Evolutionary conservation across 1,140 invertebrate species (phyloP).

Genomic region (Coelopa frigida): DNA sequence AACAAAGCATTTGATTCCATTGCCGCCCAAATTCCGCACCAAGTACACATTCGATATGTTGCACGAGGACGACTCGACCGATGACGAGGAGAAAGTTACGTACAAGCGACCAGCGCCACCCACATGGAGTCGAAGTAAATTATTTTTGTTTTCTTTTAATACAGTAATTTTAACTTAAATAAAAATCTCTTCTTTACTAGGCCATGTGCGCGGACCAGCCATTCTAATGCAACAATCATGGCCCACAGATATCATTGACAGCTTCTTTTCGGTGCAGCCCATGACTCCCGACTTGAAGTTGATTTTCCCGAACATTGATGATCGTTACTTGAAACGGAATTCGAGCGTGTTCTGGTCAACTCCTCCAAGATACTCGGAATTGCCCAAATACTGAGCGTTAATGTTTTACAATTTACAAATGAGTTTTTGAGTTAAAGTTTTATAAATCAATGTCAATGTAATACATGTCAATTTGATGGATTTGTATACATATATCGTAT

Average conservation of each 20-base stretch:
- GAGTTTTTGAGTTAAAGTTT: not conserved
- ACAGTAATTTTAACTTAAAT: not conserved
- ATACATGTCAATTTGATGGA: no score
- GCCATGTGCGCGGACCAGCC: constrained; percentile 22
- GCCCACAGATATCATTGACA: constrained; percentile 45
- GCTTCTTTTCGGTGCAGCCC: constrained; percentile 55
- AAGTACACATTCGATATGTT: constrained; percentile 46
- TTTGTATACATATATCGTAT: not conserved
- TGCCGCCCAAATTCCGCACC: constrained; percentile 26
- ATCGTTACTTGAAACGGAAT: constrained; percentile 55
- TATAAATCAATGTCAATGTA: not conserved
- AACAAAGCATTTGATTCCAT: constrained; percentile 30
- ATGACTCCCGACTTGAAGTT: constrained; percentile 58
- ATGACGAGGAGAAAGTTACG: constrained; percentile 48
- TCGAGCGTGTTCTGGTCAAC: constrained; percentile 65
- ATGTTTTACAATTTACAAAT: constrained; percentile 1
- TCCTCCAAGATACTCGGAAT: constrained; percentile 52
- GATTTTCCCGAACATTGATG: constrained; percentile 60
- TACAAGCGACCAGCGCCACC: constrained; percentile 48
- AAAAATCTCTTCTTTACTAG: constrained; percentile 12
- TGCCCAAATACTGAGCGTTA: constrained; percentile 38
- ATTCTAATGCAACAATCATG: constrained; percentile 31
- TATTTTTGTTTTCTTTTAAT: constrained; percentile 6
- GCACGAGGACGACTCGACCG: constrained; percentile 50
- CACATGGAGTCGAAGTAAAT: constrained; percentile 48